A percentile compares a stretch with the other conserved stretches of the same genome.
Evolutionary conservation across 92 coral and sea anemone genomes (phyloP).

Genomic region (Epizoanthus ramosus): DNA sequence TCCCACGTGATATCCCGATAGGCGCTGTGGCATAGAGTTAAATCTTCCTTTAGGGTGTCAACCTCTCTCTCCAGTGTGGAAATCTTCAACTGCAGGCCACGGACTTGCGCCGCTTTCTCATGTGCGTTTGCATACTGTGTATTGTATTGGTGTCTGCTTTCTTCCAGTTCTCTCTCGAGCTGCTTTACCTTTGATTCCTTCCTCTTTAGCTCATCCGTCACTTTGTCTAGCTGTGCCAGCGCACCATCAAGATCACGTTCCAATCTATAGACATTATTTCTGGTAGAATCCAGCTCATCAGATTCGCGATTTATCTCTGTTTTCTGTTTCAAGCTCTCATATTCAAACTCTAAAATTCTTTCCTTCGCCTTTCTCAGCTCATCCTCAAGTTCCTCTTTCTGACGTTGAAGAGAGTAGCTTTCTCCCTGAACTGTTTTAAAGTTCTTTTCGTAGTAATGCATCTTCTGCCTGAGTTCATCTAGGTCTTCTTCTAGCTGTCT

Average conservation of each 20-base stretch:
- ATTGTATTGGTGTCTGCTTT: constrained; percentile 55
- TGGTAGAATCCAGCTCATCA: constrained; percentile 47
- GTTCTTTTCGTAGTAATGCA: background rate
- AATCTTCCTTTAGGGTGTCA: constrained; percentile 61
- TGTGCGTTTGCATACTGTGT: constrained; percentile 54
- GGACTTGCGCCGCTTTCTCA: constrained; percentile 65
- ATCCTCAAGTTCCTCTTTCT: constrained; percentile 53
- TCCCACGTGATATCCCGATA: constrained; percentile 72
- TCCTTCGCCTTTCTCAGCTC: constrained; percentile 68
- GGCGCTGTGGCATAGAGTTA: constrained; percentile 77
- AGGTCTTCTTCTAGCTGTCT: constrained; percentile 13
- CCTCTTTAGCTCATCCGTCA: constrained; percentile 20
- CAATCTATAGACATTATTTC: constrained; percentile 53
- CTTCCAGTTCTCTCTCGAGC: constrained; percentile 72
- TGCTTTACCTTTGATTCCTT: constrained; percentile 62
- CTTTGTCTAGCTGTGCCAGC: constrained; percentile 47
- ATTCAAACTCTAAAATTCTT: constrained; percentile 51
- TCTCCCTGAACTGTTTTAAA: background rate
- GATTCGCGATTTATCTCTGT: constrained; percentile 47
- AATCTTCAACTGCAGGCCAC: constrained; percentile 58
- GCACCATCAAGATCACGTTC: constrained; percentile 50
- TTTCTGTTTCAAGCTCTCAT: constrained; percentile 50
- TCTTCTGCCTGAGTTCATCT: constrained; percentile 12
- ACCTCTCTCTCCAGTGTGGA: constrained; percentile 71
- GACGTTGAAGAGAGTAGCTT: background rate